These are phyloP conservation scores for Danio aesculapii DNA, from an alignment of 2,797 vertebrate species.

Conservation along the genomic window DNA sequence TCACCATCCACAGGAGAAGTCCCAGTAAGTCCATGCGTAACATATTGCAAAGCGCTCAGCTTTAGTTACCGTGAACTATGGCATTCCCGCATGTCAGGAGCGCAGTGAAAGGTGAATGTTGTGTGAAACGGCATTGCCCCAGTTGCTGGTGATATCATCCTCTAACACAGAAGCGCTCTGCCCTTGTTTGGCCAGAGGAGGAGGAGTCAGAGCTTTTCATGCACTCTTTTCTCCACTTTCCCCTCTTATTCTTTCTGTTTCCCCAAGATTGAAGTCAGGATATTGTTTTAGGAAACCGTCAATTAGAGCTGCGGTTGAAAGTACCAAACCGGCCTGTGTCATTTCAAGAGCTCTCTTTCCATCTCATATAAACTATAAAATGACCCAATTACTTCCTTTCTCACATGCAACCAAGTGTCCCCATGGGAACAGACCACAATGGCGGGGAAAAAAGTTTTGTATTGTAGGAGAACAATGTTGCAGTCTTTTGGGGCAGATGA, in stretches of 20 bases:
- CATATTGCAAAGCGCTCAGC: constrained; percentile 42
- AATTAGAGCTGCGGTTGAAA: constrained; percentile 41
- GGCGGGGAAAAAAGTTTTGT: constrained; percentile 59
- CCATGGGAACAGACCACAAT: constrained; percentile 71
- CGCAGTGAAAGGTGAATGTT: constrained; percentile 83
- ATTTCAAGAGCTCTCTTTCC: constrained; percentile 32
- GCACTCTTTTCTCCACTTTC: constrained; percentile 43
- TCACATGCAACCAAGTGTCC: constrained; percentile 57
- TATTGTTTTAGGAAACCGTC: constrained; percentile 64
- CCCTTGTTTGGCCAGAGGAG: constrained; percentile 76
- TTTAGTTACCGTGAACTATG: constrained; percentile 64
- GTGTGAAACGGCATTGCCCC: constrained; percentile 77
- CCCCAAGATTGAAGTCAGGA: constrained; percentile 31
- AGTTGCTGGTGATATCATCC: constrained; percentile 83
- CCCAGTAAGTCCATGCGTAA: constrained; percentile 67
- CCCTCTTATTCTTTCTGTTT: constrained; percentile 35
- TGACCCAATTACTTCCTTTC: constrained; percentile 61
- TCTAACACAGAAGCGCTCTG: constrained; percentile 78
- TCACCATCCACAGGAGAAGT: constrained; percentile 66
- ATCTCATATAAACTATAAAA: constrained; percentile 38
- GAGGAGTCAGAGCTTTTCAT: constrained; percentile 67
- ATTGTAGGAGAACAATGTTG: constrained; percentile 63
- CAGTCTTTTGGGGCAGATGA: constrained; percentile 38
- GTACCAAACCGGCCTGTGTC: constrained; percentile 35
- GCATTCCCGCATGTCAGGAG: constrained; percentile 81